Evolutionary conservation across 1,140 invertebrate genomes (phyloP).

Genomic region (Phymorhynchus buccinoides): DNA sequence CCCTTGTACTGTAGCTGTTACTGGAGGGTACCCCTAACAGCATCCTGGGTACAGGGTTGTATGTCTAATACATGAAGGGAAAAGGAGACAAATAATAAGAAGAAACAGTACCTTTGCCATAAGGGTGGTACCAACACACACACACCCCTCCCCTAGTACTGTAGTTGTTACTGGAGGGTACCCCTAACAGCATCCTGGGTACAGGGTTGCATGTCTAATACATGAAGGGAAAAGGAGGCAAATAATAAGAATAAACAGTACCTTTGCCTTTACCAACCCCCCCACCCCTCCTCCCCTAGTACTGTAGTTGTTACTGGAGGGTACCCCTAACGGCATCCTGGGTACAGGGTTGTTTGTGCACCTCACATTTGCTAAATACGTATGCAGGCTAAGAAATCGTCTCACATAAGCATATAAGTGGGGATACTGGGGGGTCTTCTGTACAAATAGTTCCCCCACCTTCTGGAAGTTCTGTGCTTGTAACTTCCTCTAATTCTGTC

Average conservation of each 20-base stretch:
- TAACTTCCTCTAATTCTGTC: too few species aligned
- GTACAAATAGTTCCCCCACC: too few species aligned
- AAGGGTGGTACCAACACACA: slow-evolving; percentile 88
- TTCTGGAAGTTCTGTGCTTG: too few species aligned
- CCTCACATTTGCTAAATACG: too few species aligned
- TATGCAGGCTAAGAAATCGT: too few species aligned
- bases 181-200: slow-evolving; percentile 86
- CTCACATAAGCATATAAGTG: too few species aligned
- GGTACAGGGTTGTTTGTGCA: slow-evolving; percentile 98
- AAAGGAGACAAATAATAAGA: too few species aligned
- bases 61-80: too few species aligned
- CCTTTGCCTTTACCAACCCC: too few species aligned
- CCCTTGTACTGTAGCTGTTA: slow-evolving; percentile 89
- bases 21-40: slow-evolving; percentile 86
- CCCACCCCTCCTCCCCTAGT: slow-evolving; percentile 86
- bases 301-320: slow-evolving; percentile 90
- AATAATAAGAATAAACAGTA: too few species aligned
- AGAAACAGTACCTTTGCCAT: slow-evolving; percentile 83
- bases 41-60: slow-evolving; percentile 96
- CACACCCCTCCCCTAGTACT: slow-evolving; percentile 94
- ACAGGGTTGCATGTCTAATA: slow-evolving; percentile 96
- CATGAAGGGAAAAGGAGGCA: too few species aligned
- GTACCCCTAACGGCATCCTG: slow-evolving; percentile 85
- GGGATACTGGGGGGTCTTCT: too few species aligned
- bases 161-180: slow-evolving; percentile 91